These are phyloP conservation scores for Acrobasis repandana DNA, from an alignment of 2,888 invertebrate species.

Conservation along the genomic window DNA sequence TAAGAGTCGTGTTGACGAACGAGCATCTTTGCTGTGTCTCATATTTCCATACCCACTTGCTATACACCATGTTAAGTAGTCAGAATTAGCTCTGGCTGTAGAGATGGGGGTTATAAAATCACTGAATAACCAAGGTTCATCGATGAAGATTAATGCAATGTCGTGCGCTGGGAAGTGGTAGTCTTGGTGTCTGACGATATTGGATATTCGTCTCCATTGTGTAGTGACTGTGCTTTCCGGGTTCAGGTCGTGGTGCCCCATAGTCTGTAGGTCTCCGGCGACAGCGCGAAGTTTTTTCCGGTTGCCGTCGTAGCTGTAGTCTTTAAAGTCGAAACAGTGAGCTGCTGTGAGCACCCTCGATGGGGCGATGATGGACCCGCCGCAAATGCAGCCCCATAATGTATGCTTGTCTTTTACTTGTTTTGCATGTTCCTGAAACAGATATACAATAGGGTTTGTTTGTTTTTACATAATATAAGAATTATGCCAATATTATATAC, in stretches of 20 bases:
- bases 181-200: conserved; percentile 35
- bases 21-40: background rate
- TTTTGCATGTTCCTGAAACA: conserved; percentile 23
- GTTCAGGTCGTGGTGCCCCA: conserved; percentile 35
- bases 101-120: background rate
- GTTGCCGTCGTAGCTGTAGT: conserved; percentile 44
- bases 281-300: conserved; percentile 45
- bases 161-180: conserved; percentile 51
- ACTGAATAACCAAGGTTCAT: conserved; percentile 41
- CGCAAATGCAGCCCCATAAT: conserved; percentile 43
- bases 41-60: background rate
- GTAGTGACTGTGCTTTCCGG: conserved; percentile 34
- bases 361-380: conserved; percentile 57
- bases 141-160: conserved; percentile 49
- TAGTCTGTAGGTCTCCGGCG: conserved; percentile 49
- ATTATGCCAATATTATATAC: too few relatives aligned
- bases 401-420: background rate
- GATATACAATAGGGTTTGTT: too few relatives aligned
- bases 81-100: background rate
- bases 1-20: conserved; percentile 18
- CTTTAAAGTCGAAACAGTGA: conserved; percentile 62
- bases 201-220: conserved; percentile 42
- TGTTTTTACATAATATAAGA: too few relatives aligned
- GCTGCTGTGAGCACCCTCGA: conserved; percentile 58
- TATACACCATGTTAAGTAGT: background rate